Evolutionary conservation across 1,140 invertebrate species (phyloP).

Genomic region (Chymomyza costata): DNA sequence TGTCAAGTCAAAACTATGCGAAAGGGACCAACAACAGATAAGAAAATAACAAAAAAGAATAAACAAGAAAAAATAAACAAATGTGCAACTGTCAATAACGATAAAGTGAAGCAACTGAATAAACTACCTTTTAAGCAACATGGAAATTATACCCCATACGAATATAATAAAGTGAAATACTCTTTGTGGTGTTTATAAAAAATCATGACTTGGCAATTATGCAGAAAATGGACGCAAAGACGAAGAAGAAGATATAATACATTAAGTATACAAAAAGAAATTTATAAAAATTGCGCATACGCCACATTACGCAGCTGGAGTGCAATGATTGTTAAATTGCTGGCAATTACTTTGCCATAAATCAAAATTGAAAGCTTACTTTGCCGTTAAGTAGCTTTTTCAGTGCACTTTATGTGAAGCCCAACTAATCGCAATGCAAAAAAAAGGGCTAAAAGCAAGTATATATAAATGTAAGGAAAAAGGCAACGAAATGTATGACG

Average conservation of each 20-base stretch:
- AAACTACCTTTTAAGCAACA: constrained; percentile 71
- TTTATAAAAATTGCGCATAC: constrained; percentile 68
- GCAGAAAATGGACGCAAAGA: constrained; percentile 64
- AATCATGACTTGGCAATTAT: constrained; percentile 74
- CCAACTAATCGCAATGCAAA: no score
- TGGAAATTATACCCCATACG: constrained; percentile 70
- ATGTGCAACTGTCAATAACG: constrained; percentile 70
- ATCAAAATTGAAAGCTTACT: no score
- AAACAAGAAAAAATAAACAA: constrained; percentile 26
- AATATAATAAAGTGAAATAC: constrained; percentile 59
- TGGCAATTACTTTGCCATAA: constrained; percentile 57
- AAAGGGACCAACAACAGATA: constrained; percentile 60
- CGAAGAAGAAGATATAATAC: not conserved
- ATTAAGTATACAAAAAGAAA: no score
- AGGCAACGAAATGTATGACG: no score
- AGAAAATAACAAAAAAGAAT: constrained; percentile 3
- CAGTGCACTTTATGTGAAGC: no score
- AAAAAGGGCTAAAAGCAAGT: no score
- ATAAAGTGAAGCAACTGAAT: constrained; percentile 55
- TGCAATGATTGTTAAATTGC: constrained; percentile 68
- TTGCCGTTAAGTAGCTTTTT: no score
- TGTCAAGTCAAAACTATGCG: constrained; percentile 60
- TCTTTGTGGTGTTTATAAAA: constrained; percentile 56
- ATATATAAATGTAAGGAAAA: no score
- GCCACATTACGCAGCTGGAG: constrained; percentile 64